A percentile compares a stretch with the other conserved stretches of the same genome.
Evolutionary conservation across 2,797 vertebrate genomes (phyloP).

Genomic region (Enteromius unitaeniatus): DNA sequence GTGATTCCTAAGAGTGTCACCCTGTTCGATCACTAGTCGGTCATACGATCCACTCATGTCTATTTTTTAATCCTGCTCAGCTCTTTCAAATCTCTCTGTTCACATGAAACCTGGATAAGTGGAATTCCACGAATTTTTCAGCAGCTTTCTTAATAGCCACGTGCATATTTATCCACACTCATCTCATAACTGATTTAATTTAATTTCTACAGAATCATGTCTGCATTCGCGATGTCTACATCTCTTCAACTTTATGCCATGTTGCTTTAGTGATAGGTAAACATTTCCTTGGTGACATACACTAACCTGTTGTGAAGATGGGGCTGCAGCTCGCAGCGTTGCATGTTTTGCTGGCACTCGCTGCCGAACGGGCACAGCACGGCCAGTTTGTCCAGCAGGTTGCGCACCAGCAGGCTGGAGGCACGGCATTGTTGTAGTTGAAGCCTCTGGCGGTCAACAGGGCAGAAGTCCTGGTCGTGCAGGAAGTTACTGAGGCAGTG

Average conservation of each 20-base stretch:
- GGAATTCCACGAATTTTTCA: conserved; percentile 47
- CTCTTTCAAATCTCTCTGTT: conserved; percentile 45
- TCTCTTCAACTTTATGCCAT: neutral
- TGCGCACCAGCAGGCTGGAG: conserved; percentile 90
- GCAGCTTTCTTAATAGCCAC: conserved; percentile 14
- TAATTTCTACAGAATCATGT: neutral
- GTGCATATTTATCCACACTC: neutral
- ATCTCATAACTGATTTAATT: neutral
- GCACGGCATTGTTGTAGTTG: conserved; percentile 87
- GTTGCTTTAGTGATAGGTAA: neutral
- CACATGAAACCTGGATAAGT: conserved; percentile 46
- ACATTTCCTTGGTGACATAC: neutral
- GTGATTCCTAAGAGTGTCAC: conserved; percentile 15
- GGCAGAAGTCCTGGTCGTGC: conserved; percentile 91
- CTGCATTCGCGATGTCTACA: too few relatives aligned
- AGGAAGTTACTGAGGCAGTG: conserved; percentile 91
- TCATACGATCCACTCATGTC: conserved; percentile 5
- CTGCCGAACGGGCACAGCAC: conserved; percentile 84
- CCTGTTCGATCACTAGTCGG: neutral
- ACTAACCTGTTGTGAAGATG: conserved; percentile 91
- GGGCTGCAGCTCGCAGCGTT: conserved; percentile 89
- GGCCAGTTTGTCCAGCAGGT: conserved; percentile 89
- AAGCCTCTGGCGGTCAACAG: conserved; percentile 88
- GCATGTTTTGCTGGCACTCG: conserved; percentile 87
- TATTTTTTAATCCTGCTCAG: conserved; percentile 53